These are phyloP conservation scores for Lepus townsendii DNA, from an alignment of 2,797 vertebrate species.

Conservation along the genomic window DNA sequence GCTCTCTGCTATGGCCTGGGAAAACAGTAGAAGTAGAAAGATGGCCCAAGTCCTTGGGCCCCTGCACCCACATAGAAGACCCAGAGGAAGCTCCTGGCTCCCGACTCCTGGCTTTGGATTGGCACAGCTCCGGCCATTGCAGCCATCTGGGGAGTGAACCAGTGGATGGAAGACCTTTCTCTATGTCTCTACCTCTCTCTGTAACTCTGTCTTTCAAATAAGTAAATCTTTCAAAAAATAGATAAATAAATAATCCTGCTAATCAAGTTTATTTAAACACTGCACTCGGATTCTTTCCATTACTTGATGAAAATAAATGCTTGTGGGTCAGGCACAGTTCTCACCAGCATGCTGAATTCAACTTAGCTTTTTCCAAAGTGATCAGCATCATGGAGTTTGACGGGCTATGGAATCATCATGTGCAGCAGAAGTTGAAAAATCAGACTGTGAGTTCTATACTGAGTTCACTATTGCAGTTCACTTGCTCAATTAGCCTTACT, in stretches of 20 bases:
- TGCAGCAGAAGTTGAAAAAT: conserved; percentile 44
- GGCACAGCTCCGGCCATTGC: no score
- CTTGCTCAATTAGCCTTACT: conserved; percentile 33
- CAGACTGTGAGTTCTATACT: not conserved
- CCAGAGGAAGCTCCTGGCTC: no score
- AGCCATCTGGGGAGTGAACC: no score
- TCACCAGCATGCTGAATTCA: not conserved
- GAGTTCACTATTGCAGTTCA: conserved; percentile 16
- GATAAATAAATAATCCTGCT: not conserved
- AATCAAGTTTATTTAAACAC: conserved; percentile 21
- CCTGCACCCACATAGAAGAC: no score
- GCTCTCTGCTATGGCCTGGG: no score
- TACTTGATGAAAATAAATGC: not conserved
- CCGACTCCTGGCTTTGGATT: no score
- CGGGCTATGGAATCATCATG: not conserved
- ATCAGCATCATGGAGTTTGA: not conserved
- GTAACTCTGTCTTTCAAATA: no score
- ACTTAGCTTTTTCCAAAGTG: not conserved
- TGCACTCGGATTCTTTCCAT: not conserved
- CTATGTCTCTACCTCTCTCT: no score
- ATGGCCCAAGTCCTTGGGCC: no score
- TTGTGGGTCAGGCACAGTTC: not conserved
- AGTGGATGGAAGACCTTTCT: no score
- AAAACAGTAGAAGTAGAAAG: no score
- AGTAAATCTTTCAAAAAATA: not conserved